Conservation (phyloP, 2,888 invertebrate genomes). For the Iphiclides podalirius region DNA sequence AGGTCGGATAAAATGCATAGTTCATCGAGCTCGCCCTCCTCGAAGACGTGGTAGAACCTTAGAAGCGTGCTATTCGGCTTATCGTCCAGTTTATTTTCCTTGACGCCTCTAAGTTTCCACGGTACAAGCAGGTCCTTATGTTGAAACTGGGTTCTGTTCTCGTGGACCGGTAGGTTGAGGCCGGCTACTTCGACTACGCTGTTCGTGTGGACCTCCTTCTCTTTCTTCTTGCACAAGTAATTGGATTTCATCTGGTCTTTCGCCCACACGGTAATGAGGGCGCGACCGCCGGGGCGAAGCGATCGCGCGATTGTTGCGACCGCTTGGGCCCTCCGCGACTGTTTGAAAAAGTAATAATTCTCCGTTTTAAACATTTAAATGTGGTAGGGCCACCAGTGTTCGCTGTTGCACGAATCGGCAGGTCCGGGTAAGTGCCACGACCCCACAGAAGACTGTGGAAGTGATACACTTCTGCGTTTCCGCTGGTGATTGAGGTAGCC, state of each 20-base stretch:
- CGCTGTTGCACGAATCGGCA: too few relatives aligned
- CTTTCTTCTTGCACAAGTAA: slow-evolving; percentile 48
- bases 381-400: too few relatives aligned
- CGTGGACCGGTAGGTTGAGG: slow-evolving; percentile 87
- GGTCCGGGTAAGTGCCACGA: too few relatives aligned
- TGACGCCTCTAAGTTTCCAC: slow-evolving; percentile 86
- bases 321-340: slow-evolving; percentile 87
- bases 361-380: too few relatives aligned
- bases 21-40: slow-evolving; percentile 87
- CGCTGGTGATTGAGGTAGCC: too few relatives aligned
- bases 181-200: slow-evolving; percentile 43
- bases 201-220: slow-evolving; percentile 31
- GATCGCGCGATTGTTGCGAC: slow-evolving; percentile 88
- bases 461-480: too few relatives aligned
- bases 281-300: slow-evolving; percentile 85
- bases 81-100: slow-evolving; percentile 49
- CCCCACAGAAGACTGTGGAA: too few relatives aligned
- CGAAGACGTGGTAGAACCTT: slow-evolving; percentile 96
- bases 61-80: slow-evolving; percentile 81
- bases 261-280: slow-evolving; percentile 98
- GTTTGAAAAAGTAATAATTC: slow-evolving; percentile 31
- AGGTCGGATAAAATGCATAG: slow-evolving; percentile 77
- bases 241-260: slow-evolving; percentile 88
- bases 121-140: slow-evolving; percentile 96
- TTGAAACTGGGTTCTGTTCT: slow-evolving; percentile 93